These are phyloP conservation scores for Lycia hirtaria DNA, from an alignment of 2,888 invertebrate genomes.

Conservation along the genomic window DNA sequence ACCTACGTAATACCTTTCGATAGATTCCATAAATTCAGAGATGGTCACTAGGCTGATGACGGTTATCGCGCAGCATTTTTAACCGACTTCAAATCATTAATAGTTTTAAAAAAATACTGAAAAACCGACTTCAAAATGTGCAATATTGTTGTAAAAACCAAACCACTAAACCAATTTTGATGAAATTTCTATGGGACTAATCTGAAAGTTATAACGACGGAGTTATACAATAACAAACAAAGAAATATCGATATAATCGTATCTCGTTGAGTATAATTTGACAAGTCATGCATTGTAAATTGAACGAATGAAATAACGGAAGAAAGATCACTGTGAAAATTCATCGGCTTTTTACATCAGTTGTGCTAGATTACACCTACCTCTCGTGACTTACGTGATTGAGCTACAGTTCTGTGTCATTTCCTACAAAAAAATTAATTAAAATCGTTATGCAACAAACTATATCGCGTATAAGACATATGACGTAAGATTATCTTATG, in stretches of 20 bases:
- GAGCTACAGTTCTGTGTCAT: constrained; percentile 29
- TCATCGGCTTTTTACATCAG: constrained; percentile 31
- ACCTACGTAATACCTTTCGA: too few relatives aligned
- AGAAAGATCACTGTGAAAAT: constrained; percentile 27
- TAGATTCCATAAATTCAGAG: too few relatives aligned
- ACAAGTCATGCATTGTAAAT: neutral
- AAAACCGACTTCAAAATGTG: too few relatives aligned
- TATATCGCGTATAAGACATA: constrained; percentile 14
- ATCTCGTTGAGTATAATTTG: constrained; percentile 1
- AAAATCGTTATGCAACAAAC: constrained; percentile 31
- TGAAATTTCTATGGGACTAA: too few relatives aligned
- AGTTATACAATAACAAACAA: too few relatives aligned
- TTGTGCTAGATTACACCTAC: constrained; percentile 37
- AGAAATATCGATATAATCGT: neutral
- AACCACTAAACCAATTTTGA: too few relatives aligned
- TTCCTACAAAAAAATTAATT: constrained; percentile 33
- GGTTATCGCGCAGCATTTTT: too few relatives aligned
- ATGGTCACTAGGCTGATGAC: too few relatives aligned
- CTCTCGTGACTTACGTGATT: constrained; percentile 41
- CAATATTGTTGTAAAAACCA: too few relatives aligned
- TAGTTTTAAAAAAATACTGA: too few relatives aligned
- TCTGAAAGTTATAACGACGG: too few relatives aligned
- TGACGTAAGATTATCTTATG: constrained; percentile 21
- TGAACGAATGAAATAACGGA: constrained; percentile 31
- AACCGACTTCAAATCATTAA: too few relatives aligned